Conservation (phyloP, 2,113 vertebrate species). For the Cichladusa arquata region DNA sequence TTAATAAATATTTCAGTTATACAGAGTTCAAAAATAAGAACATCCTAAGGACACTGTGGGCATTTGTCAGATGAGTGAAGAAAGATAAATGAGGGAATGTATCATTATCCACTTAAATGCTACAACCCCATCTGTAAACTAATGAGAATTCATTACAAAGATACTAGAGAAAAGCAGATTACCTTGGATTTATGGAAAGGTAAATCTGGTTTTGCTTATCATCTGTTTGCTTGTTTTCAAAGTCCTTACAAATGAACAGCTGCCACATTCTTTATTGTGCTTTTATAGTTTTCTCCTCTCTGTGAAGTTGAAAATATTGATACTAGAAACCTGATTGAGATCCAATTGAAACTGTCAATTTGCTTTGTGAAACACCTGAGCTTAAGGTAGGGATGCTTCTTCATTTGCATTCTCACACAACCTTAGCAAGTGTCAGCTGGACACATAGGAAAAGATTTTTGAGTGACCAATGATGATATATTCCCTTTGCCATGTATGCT, state of each 20-base stretch:
- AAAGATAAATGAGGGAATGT: slow-evolving; percentile 2
- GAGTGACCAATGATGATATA: neutral
- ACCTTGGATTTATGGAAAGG: slow-evolving; percentile 38
- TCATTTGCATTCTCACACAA: neutral
- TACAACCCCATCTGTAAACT: slow-evolving; percentile 30
- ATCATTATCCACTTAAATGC: neutral
- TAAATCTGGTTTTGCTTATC: slow-evolving; percentile 53
- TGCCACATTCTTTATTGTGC: neutral
- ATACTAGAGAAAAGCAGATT: slow-evolving; percentile 60
- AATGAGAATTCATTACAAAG: slow-evolving; percentile 66
- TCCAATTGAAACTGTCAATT: rapidly evolving
- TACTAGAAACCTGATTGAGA: neutral
- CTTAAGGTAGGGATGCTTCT: neutral
- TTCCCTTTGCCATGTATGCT: neutral
- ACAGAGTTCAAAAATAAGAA: slow-evolving; percentile 6
- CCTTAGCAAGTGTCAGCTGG: neutral
- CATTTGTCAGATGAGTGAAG: slow-evolving; percentile 2
- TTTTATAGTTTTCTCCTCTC: neutral
- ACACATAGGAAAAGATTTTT: neutral
- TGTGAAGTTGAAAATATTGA: neutral
- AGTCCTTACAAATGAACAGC: slow-evolving; percentile 48
- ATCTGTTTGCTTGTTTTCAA: slow-evolving; percentile 22
- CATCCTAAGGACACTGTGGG: neutral
- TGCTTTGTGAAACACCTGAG: neutral
- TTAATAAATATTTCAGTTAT: neutral